Conservation (phyloP, 2,888 invertebrate species). For the Beris morrisii region DNA sequence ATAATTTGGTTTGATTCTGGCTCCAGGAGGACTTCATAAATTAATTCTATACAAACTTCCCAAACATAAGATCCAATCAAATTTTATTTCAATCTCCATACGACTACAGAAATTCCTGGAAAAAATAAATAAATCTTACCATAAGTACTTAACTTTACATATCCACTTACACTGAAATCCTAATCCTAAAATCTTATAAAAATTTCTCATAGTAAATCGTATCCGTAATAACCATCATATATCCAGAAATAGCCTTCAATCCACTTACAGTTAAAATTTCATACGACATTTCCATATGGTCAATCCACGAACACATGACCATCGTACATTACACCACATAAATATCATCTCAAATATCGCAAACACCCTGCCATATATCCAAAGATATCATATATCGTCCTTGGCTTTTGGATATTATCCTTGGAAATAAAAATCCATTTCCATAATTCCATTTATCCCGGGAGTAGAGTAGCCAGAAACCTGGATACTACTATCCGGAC, state of each 20-base stretch:
- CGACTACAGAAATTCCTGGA: no score
- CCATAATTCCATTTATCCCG: conserved; percentile 33
- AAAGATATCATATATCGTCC: conserved; percentile 25
- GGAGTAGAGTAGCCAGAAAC: conserved; percentile 13
- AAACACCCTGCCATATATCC: conserved; percentile 10
- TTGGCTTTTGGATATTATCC: conserved; percentile 31
- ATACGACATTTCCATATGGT: conserved; percentile 29
- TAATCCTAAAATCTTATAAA: conserved; percentile 13
- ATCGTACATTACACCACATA: conserved; percentile 8
- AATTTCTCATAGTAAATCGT: conserved; percentile 22
- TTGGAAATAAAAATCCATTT: conserved; percentile 34
- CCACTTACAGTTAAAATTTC: conserved; percentile 28
- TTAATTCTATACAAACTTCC: no score
- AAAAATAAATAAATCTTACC: no score
- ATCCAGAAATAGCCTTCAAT: conserved; percentile 17
- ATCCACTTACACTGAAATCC: conserved; percentile 14
- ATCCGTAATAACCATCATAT: conserved; percentile 6
- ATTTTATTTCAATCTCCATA: no score
- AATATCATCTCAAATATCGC: conserved; percentile 26
- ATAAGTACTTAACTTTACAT: neutral
- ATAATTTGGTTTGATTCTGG: no score
- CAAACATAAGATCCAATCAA: no score
- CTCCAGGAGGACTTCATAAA: no score
- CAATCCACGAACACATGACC: conserved; percentile 15
- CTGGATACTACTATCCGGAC: conserved; percentile 2